These are phyloP conservation scores for Acanthococcus lagerstroemiae DNA, from an alignment of 2,888 invertebrate genomes.

Conservation along the genomic window DNA sequence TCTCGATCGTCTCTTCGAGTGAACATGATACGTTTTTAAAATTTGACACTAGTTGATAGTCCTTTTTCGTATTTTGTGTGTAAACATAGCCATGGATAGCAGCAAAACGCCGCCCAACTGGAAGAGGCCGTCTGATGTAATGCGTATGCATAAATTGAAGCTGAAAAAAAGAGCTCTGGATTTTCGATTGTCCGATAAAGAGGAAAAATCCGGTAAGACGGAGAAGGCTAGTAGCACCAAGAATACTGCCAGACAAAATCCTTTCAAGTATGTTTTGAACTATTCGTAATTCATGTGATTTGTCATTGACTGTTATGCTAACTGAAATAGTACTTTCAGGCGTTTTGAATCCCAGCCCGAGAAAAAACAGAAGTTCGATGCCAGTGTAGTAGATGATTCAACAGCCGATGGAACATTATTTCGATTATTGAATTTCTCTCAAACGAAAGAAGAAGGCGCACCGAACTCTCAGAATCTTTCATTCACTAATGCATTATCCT, in stretches of 20 bases:
- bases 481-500: slow-evolving; percentile 14
- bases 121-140: slow-evolving; percentile 51
- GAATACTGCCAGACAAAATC: slow-evolving; percentile 33
- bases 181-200: slow-evolving; percentile 49
- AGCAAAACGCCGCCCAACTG: slow-evolving; percentile 41
- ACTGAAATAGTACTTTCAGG: background rate
- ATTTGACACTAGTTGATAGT: too few relatives aligned
- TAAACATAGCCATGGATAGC: too few relatives aligned
- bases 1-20: too few relatives aligned
- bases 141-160: slow-evolving; percentile 66
- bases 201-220: slow-evolving; percentile 17
- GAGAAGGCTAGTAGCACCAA: background rate
- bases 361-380: slow-evolving; percentile 7
- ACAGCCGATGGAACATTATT: slow-evolving; percentile 26
- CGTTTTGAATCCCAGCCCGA: background rate
- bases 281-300: background rate
- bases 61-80: too few relatives aligned
- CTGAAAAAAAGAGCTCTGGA: slow-evolving; percentile 66
- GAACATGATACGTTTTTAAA: too few relatives aligned
- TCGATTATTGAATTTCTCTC: slow-evolving; percentile 23
- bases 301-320: background rate
- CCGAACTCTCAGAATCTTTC: slow-evolving; percentile 3
- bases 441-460: background rate
- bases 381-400: slow-evolving; percentile 16
- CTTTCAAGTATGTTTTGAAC: slow-evolving; percentile 35